Evolutionary conservation across 2,888 invertebrate genomes (phyloP).

Genomic region (Acanthosepion pharaonis): DNA sequence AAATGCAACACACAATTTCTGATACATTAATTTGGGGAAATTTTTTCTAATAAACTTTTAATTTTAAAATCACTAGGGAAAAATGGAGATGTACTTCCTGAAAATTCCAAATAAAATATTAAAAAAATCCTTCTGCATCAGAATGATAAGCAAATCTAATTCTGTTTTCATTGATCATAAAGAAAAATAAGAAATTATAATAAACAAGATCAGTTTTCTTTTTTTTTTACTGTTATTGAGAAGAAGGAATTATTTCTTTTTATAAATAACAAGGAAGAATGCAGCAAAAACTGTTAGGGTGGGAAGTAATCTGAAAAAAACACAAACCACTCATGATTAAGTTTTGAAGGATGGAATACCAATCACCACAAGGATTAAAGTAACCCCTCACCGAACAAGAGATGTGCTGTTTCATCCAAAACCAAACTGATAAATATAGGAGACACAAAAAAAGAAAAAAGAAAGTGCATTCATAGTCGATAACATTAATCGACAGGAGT

Average conservation of each 20-base stretch:
- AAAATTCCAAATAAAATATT: too few species aligned
- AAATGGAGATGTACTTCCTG: too few species aligned
- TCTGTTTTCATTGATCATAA: too few species aligned
- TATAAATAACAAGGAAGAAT: not conserved
- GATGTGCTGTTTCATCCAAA: not conserved
- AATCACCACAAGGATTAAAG: not conserved
- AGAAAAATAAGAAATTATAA: too few species aligned
- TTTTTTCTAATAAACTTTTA: too few species aligned
- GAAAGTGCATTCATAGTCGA: not conserved
- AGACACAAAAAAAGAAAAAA: not conserved
- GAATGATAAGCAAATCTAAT: too few species aligned
- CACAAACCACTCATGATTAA: constrained; percentile 1
- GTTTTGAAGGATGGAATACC: not conserved
- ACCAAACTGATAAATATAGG: not conserved
- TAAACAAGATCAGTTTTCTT: not conserved
- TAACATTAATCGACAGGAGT: not conserved
- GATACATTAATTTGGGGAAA: too few species aligned
- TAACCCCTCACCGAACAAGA: not conserved
- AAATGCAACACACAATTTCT: too few species aligned
- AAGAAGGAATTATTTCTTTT: not conserved
- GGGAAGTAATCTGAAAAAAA: not conserved
- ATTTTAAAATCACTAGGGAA: too few species aligned
- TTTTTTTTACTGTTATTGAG: not conserved
- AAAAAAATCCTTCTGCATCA: too few species aligned
- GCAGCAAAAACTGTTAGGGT: not conserved